Evolutionary conservation across 2,113 vertebrate genomes (phyloP).

Genomic region (Stictonetta naevosa): DNA sequence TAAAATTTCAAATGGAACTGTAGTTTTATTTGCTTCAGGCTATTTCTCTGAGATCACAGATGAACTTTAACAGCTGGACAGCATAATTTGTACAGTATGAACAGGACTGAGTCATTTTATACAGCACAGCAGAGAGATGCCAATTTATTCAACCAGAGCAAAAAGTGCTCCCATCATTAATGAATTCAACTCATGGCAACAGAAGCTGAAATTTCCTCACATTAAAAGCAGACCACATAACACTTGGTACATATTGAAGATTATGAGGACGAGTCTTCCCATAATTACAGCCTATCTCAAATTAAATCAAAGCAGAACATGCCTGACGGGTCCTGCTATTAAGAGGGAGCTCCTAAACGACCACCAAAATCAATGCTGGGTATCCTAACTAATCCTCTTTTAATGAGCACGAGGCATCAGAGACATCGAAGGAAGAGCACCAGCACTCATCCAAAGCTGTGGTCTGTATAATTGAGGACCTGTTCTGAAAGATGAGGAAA

Average conservation of each 20-base stretch:
- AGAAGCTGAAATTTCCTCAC: not conserved
- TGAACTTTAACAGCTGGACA: conserved; percentile 45
- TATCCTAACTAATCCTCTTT: not conserved
- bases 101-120: conserved; percentile 12
- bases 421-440: not conserved
- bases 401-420: not conserved
- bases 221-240: not conserved
- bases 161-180: conserved; percentile 28
- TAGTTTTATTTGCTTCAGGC: conserved; percentile 15
- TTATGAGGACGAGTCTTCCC: not conserved
- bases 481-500: conserved; percentile 4
- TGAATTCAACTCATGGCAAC: conserved; percentile 5
- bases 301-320: conserved; percentile 31
- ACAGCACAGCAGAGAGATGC: conserved; percentile 9
- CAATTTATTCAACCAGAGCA: conserved; percentile 43
- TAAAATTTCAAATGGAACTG: conserved; percentile 3
- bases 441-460: not conserved
- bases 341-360: not conserved
- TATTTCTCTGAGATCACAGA: conserved; percentile 9
- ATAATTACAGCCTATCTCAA: conserved; percentile 13
- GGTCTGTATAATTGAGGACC: not conserved
- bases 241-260: not conserved
- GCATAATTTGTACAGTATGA: conserved; percentile 20
- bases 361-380: not conserved
- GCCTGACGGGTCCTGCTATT: not conserved